Percentiles rank a stretch among this genome's conserved stretches.
Evolutionary conservation across 2,888 invertebrate species (phyloP).

Genomic region (Listrodromus nycthemerus): DNA sequence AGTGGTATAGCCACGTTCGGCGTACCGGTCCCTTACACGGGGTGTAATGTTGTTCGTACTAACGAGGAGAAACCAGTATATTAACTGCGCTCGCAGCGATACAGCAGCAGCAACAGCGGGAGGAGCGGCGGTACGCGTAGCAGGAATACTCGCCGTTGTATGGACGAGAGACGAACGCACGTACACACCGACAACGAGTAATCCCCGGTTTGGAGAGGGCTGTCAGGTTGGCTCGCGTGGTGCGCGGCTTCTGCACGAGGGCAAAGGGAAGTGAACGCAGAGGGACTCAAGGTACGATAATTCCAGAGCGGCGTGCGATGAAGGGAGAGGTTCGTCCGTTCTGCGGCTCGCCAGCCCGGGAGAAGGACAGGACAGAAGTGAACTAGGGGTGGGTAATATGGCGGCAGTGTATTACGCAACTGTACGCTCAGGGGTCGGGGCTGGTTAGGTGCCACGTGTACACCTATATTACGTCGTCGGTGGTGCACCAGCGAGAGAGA

Average conservation of each 20-base stretch:
- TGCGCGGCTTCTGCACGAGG: constrained; percentile 55
- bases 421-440: constrained; percentile 72
- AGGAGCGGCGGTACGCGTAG: neutral
- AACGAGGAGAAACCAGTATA: constrained; percentile 81
- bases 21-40: constrained; percentile 35
- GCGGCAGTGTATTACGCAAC: constrained; percentile 79
- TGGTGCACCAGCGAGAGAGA: constrained; percentile 53
- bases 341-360: neutral
- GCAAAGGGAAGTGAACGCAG: constrained; percentile 44
- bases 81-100: constrained; percentile 74
- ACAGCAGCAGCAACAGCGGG: constrained; percentile 60
- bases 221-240: constrained; percentile 71
- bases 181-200: constrained; percentile 37
- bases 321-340: constrained; percentile 35
- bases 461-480: constrained; percentile 62
- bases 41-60: constrained; percentile 77
- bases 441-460: constrained; percentile 74
- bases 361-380: constrained; percentile 36
- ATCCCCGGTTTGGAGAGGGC: constrained; percentile 58
- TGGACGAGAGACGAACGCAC: constrained; percentile 23
- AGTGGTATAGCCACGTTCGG: constrained; percentile 35
- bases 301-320: constrained; percentile 10
- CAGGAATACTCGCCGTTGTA: constrained; percentile 23
- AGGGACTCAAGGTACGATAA: constrained; percentile 11
- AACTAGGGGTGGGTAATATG: constrained; percentile 73